Conservation (phyloP, 2,888 invertebrate genomes). For the Synanthedon andrenaeformis region DNA sequence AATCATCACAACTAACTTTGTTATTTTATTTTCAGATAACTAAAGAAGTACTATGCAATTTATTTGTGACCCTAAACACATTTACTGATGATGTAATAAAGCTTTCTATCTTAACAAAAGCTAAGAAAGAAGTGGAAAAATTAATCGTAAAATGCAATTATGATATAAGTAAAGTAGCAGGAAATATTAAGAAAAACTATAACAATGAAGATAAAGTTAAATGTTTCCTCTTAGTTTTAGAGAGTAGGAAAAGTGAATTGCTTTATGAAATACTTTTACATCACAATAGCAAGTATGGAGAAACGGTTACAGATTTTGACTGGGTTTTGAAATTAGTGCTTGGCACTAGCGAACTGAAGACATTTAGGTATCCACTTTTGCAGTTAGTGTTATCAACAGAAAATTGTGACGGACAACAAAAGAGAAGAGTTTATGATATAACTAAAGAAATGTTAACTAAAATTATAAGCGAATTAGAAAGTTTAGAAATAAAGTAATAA, state of each 20-base stretch:
- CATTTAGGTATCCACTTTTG: conserved; percentile 33
- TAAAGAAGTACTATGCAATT: conserved; percentile 20
- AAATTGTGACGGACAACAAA: conserved; percentile 16
- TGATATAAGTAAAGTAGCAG: conserved; percentile 17
- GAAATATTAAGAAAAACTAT: conserved; percentile 14
- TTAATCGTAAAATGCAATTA: conserved; percentile 23
- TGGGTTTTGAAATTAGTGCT: conserved; percentile 40
- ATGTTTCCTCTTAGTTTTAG: conserved; percentile 17
- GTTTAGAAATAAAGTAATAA: conserved; percentile 6
- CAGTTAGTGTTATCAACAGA: conserved; percentile 32
- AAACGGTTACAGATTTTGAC: conserved; percentile 30
- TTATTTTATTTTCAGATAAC: conserved; percentile 17
- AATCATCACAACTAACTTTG: no score
- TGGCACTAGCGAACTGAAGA: conserved; percentile 44
- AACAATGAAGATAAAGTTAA: conserved; percentile 22
- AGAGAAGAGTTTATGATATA: conserved; percentile 31
- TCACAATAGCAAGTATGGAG: conserved; percentile 30
- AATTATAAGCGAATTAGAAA: conserved; percentile 35
- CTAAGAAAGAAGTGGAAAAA: conserved; percentile 25
- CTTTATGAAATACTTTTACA: conserved; percentile 25
- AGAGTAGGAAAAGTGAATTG: conserved; percentile 23
- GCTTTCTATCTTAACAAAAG: conserved; percentile 10
- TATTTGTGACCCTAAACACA: conserved; percentile 13
- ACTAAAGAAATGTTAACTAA: conserved; percentile 33
- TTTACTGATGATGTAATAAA: conserved; percentile 6